phyloP scores from a whole-genome alignment of 2,113 vertebrate genomes.

The Halcyon malimbica region DNA sequence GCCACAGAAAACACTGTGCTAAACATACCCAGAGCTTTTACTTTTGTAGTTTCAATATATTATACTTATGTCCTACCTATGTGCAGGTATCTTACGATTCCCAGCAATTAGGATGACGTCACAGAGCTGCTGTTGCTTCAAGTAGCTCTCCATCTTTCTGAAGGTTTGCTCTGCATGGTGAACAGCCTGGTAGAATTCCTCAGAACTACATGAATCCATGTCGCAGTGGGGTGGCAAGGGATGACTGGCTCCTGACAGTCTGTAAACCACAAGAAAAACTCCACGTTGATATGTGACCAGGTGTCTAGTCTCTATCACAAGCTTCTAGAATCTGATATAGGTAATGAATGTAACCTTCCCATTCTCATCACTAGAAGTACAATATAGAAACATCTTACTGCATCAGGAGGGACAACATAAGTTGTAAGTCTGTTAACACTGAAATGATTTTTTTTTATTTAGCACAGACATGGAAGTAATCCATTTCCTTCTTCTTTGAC shows the following conservation, averaged over 20 bases:
- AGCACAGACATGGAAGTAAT: not conserved
- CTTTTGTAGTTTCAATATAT: not conserved
- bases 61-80: conserved; percentile 68
- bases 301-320: not conserved
- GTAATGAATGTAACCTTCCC: not conserved
- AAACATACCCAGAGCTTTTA: not conserved
- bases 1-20: not conserved
- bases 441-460: not conserved
- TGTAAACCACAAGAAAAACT: conserved; percentile 46
- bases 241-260: conserved; percentile 64
- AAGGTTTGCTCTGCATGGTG: conserved; percentile 83
- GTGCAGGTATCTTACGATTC: conserved; percentile 82
- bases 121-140: conserved; percentile 84
- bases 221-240: conserved; percentile 72
- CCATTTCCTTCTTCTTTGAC: not conserved
- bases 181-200: conserved; percentile 83
- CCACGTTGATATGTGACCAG: not conserved
- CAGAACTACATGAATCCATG: conserved; percentile 76
- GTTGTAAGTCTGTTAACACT: not conserved
- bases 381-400: not conserved
- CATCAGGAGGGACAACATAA: not conserved
- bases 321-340: not conserved
- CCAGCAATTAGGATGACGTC: conserved; percentile 83
- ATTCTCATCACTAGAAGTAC: not conserved
- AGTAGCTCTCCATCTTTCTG: conserved; percentile 82